phyloP scores from a whole-genome alignment of 1,140 invertebrate species.

The Agrypnia vestita region DNA sequence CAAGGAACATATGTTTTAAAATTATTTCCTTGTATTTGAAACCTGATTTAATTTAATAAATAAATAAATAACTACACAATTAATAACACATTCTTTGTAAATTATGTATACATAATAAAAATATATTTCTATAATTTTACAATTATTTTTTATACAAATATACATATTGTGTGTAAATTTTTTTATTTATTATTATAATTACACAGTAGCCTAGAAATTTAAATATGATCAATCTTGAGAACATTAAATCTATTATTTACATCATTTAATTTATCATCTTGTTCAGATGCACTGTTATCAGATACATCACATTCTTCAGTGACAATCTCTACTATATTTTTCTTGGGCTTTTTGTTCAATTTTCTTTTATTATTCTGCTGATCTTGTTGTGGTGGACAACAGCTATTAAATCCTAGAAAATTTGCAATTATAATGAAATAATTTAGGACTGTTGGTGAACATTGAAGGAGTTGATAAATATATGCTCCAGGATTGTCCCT shows the following conservation, averaged over 20 bases:
- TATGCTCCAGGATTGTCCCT: conserved; percentile 72
- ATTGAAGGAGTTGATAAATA: conserved; percentile 70
- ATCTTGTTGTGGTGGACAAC: background rate
- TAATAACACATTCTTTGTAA: no score
- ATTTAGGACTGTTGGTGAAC: conserved; percentile 71
- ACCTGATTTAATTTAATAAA: no score
- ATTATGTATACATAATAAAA: no score
- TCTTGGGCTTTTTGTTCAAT: conserved; percentile 8
- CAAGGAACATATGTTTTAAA: no score
- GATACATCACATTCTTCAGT: background rate
- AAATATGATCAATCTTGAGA: background rate
- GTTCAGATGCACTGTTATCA: conserved; percentile 59
- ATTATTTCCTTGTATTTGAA: no score
- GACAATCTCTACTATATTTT: background rate
- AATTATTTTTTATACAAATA: no score
- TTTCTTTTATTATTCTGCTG: background rate
- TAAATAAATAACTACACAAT: no score
- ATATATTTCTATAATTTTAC: no score
- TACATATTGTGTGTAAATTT: no score
- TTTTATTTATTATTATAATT: no score
- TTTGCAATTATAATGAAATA: conserved; percentile 64
- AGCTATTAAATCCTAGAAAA: conserved; percentile 59
- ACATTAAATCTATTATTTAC: conserved; percentile 65
- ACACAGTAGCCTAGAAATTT: no score
- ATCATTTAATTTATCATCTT: conserved; percentile 63